Conservation (phyloP, 2,888 invertebrate genomes). For the Pyralis farinalis region DNA sequence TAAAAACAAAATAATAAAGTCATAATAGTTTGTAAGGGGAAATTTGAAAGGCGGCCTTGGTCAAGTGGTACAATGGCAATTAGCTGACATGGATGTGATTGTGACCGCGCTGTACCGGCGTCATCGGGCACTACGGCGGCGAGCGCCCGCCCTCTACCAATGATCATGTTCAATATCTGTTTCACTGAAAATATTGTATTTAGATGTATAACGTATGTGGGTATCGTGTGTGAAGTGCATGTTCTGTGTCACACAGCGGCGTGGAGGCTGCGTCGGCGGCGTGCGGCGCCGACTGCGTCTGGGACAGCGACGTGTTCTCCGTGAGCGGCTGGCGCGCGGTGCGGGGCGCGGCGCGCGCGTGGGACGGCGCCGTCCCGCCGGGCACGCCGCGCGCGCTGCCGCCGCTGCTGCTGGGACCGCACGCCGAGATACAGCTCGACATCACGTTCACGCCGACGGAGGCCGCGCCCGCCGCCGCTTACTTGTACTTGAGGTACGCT, state of each 20-base stretch:
- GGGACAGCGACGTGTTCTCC: slow-evolving; percentile 35
- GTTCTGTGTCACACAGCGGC: slow-evolving; percentile 24
- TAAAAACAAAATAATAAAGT: no score
- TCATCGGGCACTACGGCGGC: no score
- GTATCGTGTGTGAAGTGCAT: no score
- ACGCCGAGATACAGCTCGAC: slow-evolving; percentile 56
- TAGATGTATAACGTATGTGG: no score
- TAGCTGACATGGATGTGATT: no score
- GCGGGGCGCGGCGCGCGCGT: slow-evolving; percentile 24
- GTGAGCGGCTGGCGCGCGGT: slow-evolving; percentile 40
- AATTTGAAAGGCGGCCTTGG: no score
- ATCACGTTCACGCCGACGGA: slow-evolving; percentile 69
- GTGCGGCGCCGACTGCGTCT: slow-evolving; percentile 19
- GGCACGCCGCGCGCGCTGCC: slow-evolving; percentile 22
- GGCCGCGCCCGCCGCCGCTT: slow-evolving; percentile 62
- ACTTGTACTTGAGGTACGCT: slow-evolving; percentile 69
- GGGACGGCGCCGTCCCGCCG: slow-evolving; percentile 15
- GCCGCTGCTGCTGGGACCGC: slow-evolving; percentile 78
- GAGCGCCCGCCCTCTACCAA: no score
- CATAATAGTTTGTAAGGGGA: no score
- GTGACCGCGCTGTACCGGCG: no score
- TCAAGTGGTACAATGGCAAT: no score
- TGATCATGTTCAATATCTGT: no score
- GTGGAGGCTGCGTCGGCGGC: slow-evolving; percentile 15
- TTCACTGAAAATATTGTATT: no score